Evolutionary conservation across 2,888 invertebrate species (phyloP).

Genomic region (Spatulosminthurus flaviceps): DNA sequence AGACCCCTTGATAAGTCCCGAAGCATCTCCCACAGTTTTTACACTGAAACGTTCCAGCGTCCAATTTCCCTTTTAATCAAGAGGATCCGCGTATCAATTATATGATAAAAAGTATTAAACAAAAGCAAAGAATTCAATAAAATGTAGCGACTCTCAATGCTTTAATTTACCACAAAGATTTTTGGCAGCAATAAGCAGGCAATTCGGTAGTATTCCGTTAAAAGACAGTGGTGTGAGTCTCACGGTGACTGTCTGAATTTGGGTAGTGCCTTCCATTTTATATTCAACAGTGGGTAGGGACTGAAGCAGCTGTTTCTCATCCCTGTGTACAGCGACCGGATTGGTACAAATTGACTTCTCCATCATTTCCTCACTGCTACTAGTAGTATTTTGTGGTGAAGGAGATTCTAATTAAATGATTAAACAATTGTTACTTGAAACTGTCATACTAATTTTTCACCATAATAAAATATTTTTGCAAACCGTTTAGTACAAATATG

Average conservation of each 20-base stretch:
- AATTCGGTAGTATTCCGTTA: not conserved
- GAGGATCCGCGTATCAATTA: not conserved
- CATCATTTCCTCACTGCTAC: not conserved
- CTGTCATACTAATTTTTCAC: too few species aligned
- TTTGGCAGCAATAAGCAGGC: not conserved
- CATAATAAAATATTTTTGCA: too few species aligned
- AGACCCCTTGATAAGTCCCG: not conserved
- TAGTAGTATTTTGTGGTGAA: too few species aligned
- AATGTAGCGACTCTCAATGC: not conserved
- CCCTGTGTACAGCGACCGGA: not conserved
- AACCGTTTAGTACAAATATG: too few species aligned
- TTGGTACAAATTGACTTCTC: too few species aligned
- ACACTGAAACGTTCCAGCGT: not conserved
- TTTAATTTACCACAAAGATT: slow-evolving; percentile 15
- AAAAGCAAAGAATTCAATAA: not conserved
- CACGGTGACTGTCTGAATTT: slow-evolving; percentile 1
- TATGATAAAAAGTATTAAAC: slow-evolving; percentile 2
- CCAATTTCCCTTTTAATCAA: slow-evolving; percentile 3
- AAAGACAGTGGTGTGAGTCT: not conserved
- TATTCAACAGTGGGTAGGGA: not conserved
- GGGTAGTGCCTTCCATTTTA: not conserved
- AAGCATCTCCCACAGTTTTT: slow-evolving; percentile 16
- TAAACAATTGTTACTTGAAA: too few species aligned
- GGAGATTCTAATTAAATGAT: too few species aligned
- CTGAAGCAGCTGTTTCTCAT: slow-evolving; percentile 10